Conservation (phyloP, 2,113 vertebrate genomes). For the Datnioides undecimradiatus region DNA sequence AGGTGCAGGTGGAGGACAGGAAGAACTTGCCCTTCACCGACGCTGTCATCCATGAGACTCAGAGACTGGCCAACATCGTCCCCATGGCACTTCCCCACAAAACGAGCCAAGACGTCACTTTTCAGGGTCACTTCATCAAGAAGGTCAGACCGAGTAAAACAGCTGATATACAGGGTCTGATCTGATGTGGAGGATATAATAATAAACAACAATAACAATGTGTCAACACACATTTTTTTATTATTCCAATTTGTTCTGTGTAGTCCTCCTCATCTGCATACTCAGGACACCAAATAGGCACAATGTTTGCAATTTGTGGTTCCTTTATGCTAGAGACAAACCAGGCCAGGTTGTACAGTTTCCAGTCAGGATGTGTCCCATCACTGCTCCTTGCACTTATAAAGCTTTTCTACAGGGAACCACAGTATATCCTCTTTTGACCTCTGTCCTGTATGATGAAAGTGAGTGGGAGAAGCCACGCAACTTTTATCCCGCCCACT, state of each 20-base stretch:
- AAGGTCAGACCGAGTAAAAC: conserved; percentile 53
- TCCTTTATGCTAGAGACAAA: too few relatives aligned
- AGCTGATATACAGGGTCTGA: too few relatives aligned
- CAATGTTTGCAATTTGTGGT: too few relatives aligned
- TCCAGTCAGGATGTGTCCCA: too few relatives aligned
- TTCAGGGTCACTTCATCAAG: conserved; percentile 50
- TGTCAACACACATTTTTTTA: too few relatives aligned
- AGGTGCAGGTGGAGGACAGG: conserved; percentile 37
- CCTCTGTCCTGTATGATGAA: conserved; percentile 55
- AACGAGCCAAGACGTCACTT: conserved; percentile 43
- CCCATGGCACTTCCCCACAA: conserved; percentile 40
- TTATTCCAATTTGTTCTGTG: too few relatives aligned
- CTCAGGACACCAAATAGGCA: too few relatives aligned
- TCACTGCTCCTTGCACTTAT: too few relatives aligned
- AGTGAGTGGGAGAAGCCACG: conserved; percentile 54
- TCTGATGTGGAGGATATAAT: too few relatives aligned
- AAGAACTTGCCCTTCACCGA: conserved; percentile 45
- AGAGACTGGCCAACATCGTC: conserved; percentile 43
- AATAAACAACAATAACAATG: too few relatives aligned
- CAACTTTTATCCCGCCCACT: conserved; percentile 59
- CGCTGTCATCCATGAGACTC: conserved; percentile 60
- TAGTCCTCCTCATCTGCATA: too few relatives aligned
- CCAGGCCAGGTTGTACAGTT: too few relatives aligned
- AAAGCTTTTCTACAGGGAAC: conserved; percentile 64
- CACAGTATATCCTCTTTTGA: conserved; percentile 42